phyloP scores from a whole-genome alignment of 2,888 invertebrate genomes.

The Phanerotoma sp. region DNA sequence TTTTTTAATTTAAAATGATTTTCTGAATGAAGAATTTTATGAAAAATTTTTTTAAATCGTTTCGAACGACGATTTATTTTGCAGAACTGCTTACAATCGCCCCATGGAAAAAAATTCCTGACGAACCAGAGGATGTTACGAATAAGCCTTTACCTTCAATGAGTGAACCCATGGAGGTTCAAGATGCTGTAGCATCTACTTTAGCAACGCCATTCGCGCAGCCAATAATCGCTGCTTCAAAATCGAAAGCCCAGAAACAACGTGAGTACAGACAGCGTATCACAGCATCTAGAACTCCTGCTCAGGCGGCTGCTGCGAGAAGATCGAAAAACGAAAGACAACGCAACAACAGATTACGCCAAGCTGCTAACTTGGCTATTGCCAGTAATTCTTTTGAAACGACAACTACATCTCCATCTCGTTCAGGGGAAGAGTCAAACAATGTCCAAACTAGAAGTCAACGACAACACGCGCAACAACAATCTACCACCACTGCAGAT shows the following conservation, averaged over 20 bases:
- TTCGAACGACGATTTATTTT: background rate
- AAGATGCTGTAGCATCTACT: too few relatives aligned
- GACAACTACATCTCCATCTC: conserved; percentile 25
- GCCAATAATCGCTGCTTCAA: too few relatives aligned
- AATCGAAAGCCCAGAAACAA: conserved; percentile 32
- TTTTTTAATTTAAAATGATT: conserved; percentile 16
- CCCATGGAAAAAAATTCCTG: background rate
- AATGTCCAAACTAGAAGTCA: conserved; percentile 32
- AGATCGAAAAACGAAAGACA: conserved; percentile 36
- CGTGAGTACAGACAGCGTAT: conserved; percentile 46
- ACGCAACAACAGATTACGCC: conserved; percentile 39
- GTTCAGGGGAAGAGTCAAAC: conserved; percentile 32
- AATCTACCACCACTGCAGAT: too few relatives aligned
- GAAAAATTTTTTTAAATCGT: too few relatives aligned
- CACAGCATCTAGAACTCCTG: conserved; percentile 42
- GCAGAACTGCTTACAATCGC: background rate
- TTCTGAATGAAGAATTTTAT: conserved; percentile 20
- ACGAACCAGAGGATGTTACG: background rate
- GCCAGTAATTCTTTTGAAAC: background rate
- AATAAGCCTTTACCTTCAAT: conserved; percentile 12
- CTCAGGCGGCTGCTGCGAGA: conserved; percentile 36
- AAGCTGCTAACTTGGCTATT: conserved; percentile 39
- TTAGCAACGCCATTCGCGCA: too few relatives aligned
- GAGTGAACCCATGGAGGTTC: too few relatives aligned
- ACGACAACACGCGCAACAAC: conserved; percentile 33